phyloP scores from a whole-genome alignment of 2,113 vertebrate species.

The Todiramphus chloris region DNA sequence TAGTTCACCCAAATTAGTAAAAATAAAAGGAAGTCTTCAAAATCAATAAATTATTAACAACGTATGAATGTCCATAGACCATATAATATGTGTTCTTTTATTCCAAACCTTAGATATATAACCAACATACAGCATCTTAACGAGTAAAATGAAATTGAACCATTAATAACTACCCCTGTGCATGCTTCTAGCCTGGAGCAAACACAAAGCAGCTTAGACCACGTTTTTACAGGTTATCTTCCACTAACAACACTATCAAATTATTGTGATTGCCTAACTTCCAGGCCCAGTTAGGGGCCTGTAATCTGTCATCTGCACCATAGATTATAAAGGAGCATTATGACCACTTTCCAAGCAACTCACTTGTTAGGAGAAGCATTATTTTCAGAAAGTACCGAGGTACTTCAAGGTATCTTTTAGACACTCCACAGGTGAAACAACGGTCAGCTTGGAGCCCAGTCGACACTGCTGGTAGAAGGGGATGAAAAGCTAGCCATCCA shows the following conservation, averaged over 20 bases:
- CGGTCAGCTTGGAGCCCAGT: background rate
- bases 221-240: background rate
- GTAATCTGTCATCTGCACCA: background rate
- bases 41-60: background rate
- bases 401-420: background rate
- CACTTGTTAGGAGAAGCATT: background rate
- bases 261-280: background rate
- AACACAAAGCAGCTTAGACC: background rate
- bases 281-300: background rate
- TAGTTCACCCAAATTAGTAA: background rate
- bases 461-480: background rate
- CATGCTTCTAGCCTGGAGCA: background rate
- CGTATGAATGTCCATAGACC: background rate
- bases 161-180: background rate
- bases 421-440: background rate
- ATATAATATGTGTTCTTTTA: background rate
- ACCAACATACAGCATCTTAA: background rate
- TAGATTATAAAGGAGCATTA: background rate
- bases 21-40: background rate
- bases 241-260: background rate
- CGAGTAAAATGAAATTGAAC: background rate
- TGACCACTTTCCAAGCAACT: background rate
- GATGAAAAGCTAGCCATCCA: background rate
- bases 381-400: background rate
- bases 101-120: background rate